Base-by-base conservation (phyloP, 2,888 invertebrate species). In the Cheilosia impressa region DNA sequence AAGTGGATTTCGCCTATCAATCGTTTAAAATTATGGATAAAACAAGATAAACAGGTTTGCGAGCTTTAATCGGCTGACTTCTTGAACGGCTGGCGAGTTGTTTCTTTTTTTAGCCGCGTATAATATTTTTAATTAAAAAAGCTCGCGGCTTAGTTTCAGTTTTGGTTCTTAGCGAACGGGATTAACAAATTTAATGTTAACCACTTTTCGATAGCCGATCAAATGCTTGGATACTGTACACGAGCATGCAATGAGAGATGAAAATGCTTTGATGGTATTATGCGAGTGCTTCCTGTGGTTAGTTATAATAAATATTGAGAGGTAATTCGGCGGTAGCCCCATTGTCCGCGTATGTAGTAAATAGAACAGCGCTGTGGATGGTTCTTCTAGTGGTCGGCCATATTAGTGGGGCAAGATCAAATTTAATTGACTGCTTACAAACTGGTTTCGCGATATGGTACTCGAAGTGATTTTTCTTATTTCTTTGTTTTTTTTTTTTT, bases 41-140 rank as follows among this genome's bases (percentile, higher is more conserved):
- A 76, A 81, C 81, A 63, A 69, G 81, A 76, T 65, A 52, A 76
- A 81, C 81, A 6, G 76, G 81, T 81, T 76, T 72, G 47, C 17
- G n/a, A 69, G 69, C 69, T 81, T 76, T 45, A n/a, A 63, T 43
- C 55, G 60, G 43, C 15, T 60, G 17, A 53, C 66, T 73, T 81
- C 53, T 63, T 71, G 62, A 22, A 9, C 38, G 19, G 24, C 24
- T 38, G 41, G 13, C 17, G 31, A 24, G 50, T 27, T 2, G 19
- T 15, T 34, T 63, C 9, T 50, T 50, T 31, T n/a, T n/a, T 55
- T 7, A 13, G 24, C 15, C 22, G 52, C 4, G n/a, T 27, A 52
- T 52, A 24, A 15, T 22, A n/a, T 38, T 34, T 50, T 34, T 9
- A 60, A 41, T 22, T 27, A 60, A 60, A 45, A 45, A 62, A 63